phyloP scores from a whole-genome alignment of 2,888 invertebrate species.

The Lasioglossum vierecki region DNA sequence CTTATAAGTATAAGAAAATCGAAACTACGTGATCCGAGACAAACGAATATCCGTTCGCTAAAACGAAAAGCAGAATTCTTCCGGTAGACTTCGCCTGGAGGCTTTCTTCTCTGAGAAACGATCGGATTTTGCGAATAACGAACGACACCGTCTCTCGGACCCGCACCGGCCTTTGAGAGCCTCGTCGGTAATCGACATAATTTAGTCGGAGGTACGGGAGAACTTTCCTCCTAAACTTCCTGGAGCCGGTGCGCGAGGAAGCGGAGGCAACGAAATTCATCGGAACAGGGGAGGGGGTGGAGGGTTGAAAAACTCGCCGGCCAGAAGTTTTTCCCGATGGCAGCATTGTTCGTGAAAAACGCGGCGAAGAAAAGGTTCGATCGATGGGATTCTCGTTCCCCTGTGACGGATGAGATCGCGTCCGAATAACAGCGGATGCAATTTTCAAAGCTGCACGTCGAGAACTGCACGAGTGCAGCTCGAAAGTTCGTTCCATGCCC shows the following conservation, averaged over 20 bases:
- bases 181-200: constrained; percentile 1
- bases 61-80: background rate
- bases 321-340: background rate
- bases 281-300: background rate
- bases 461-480: background rate
- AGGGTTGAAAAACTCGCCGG: background rate
- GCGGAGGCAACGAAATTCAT: background rate
- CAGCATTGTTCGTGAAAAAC: background rate
- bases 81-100: background rate
- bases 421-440: constrained; percentile 6
- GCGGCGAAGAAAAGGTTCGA: background rate
- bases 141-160: background rate
- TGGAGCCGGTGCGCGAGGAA: background rate
- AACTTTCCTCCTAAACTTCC: background rate
- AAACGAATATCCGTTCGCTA: background rate
- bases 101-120: background rate
- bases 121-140: background rate
- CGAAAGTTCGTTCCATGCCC: background rate
- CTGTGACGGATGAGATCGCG: constrained; percentile 7
- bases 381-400: background rate
- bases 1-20: too few species aligned
- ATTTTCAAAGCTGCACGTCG: background rate
- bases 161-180: background rate
- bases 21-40: too few species aligned
- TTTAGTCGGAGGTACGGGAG: background rate